Percentiles rank a stretch among this genome's conserved stretches.
phyloP scores from a whole-genome alignment of 92 coral and sea anemone genomes.

The Muricea muricata region DNA sequence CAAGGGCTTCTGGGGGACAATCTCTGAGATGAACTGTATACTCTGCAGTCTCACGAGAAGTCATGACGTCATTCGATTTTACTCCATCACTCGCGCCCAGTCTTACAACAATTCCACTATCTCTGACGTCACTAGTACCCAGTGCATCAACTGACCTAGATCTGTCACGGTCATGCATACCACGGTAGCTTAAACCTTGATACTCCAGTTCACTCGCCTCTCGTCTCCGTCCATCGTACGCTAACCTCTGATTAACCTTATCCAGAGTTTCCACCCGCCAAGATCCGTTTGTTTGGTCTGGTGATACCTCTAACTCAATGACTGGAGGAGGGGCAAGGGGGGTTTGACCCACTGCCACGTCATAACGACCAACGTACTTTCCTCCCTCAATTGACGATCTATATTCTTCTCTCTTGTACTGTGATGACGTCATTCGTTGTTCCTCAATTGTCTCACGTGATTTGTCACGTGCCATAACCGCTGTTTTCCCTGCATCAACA shows the following conservation, averaged over 20 bases:
- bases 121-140: not conserved
- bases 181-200: not conserved
- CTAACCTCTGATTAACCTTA: not conserved
- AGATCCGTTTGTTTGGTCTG: not conserved
- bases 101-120: not conserved
- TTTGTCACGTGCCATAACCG: conserved; percentile 15
- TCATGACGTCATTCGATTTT: not conserved
- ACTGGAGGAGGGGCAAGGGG: conserved; percentile 35
- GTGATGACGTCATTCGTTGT: conserved; percentile 29
- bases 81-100: not conserved
- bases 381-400: not conserved
- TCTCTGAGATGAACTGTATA: conserved; percentile 26
- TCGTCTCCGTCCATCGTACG: not conserved
- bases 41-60: not conserved
- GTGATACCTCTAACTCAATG: conserved; percentile 11
- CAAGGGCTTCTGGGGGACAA: conserved; percentile 7
- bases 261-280: conserved; percentile 31
- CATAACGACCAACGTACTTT: conserved; percentile 22
- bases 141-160: not conserved
- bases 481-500: not conserved
- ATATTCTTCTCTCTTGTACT: conserved; percentile 14
- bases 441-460: not conserved
- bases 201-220: conserved; percentile 4
- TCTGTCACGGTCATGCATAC: not conserved
- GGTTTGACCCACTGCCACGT: not conserved